These are phyloP conservation scores for Hesperia comma DNA, from an alignment of 2,888 invertebrate genomes.

Conservation along the genomic window DNA sequence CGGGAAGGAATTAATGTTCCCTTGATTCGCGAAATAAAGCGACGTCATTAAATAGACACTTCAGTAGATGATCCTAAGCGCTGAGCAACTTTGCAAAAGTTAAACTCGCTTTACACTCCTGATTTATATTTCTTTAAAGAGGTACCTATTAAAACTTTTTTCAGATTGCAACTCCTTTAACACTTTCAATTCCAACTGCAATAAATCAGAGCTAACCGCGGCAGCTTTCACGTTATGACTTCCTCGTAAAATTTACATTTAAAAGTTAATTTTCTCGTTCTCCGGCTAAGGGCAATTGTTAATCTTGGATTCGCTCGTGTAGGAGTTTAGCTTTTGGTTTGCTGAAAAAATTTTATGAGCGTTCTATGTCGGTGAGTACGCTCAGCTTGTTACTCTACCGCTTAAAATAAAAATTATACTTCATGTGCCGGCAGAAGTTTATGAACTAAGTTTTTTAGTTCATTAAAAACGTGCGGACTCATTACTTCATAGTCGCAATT, in stretches of 20 bases:
- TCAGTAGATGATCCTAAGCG: conserved; percentile 72
- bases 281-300: conserved; percentile 76
- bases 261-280: conserved; percentile 81
- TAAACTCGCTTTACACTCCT: conserved; percentile 71
- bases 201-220: conserved; percentile 82
- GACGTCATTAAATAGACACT: conserved; percentile 71
- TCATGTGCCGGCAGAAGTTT: background rate
- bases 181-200: conserved; percentile 81
- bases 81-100: conserved; percentile 72
- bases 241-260: conserved; percentile 83
- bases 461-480: no score
- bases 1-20: conserved; percentile 42
- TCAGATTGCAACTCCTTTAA: conserved; percentile 82
- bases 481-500: no score
- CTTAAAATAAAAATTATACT: conserved; percentile 15
- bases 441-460: no score
- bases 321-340: conserved; percentile 45
- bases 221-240: conserved; percentile 82
- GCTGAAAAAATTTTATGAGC: conserved; percentile 62
- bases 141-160: conserved; percentile 83
- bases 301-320: conserved; percentile 73
- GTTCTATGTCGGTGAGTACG: conserved; percentile 52
- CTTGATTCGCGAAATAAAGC: conserved; percentile 59
- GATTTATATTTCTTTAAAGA: conserved; percentile 83
- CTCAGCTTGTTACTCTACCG: conserved; percentile 30